Base-by-base conservation (phyloP, 2,888 invertebrate genomes). In the Leptodirus hochenwartii region DNA sequence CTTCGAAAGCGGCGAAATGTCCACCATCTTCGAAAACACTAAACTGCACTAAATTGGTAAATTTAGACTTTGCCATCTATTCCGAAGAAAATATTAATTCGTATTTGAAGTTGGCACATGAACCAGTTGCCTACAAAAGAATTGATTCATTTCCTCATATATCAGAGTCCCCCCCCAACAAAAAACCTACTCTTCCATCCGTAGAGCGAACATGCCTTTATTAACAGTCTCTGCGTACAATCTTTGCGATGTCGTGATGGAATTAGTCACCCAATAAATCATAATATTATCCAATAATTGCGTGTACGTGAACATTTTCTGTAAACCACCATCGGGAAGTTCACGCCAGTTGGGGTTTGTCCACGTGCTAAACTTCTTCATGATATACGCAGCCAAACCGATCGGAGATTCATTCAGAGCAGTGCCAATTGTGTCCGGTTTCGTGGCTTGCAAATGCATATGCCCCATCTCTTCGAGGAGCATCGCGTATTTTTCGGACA, bases 321-420 rank as follows among this genome's bases (percentile, higher is more conserved):
- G 55, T 0, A 85, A 51, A 2, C 74, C 77, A 4, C 80, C 82
- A 41, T 82, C 76, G 0, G 58, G 48, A 15, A 54, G 50, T 16
- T 53, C 44, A 27, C 51, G 53, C 47, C 61, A 61, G 0, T 53
- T 47, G 1, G 48, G 46, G 47, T 71, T 63, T 0, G 78, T 80
- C 74, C 79, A 76, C 0, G 70, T 66, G 8, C 74, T 70, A 56
- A 85, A 88, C 50, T 90, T 91, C 45, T 93, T 90, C 8, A 93
- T 53, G 30, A 91, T 78, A 45, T 90, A 93, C 0, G 81, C 81
- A 1, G 87, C 87, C 33, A 93, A 54, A 1, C 87, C 90, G 1
- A 76, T 66, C 0, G 93, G 91, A 1, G 80, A 77, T 40, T 82
- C 77, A 11, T 64, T 57, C 17, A 88, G 50, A 1, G 61, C 74